Evolutionary conservation across 2,113 vertebrate species (phyloP), one percentile per base, ranked within the genome.

Genomic region (Hyla sarda): DNA sequence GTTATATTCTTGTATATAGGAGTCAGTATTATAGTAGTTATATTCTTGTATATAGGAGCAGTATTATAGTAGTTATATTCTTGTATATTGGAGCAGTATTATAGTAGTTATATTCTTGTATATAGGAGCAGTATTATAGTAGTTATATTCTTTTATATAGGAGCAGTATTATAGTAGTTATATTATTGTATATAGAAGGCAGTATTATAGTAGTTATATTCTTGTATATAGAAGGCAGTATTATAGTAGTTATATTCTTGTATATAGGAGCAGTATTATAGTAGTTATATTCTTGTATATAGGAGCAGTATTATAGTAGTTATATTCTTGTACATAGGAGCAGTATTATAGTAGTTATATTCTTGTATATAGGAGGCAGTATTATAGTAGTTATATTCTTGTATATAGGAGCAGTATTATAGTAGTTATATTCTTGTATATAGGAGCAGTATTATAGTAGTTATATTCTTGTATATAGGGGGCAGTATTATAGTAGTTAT

Each of bases 291-390:
- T 25, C 58, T 62, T 62, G 58, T 62, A 25, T 11, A 62, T 62
- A 62, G 58, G 19, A n/a, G 4, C 23, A 58, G 56, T 58, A 58
- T 58, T 58, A n/a, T 58, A 58, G 56, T 58, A 8, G 56, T 23
- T 58, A 58, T 58, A 58, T 58, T 58, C 56, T n/a, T 58, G 56
- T n/a, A 58, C 23, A 58, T 58, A 58, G 50, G 16, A 17, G 65
- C 16, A 32, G 65, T 69, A 69, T 69, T 69, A 69, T 69, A 69
- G 65, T 69, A 69, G 65, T 69, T 69, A 69, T 69, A 69, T 69
- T 34, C 6, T 69, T 34, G 30, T 69, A 69, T 10, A 34, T 34
- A n/a, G 8, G 28, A 16, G 13, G 25, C 13, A 65, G 25, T 13
- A 30, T 30, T 34, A 69, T 69, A 69, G 65, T 69, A 69, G 65